A percentile compares a stretch with the other conserved stretches of the same genome.
These are phyloP conservation scores for Mesitornis unicolor DNA, from an alignment of 2,113 vertebrate genomes.

Conservation along the genomic window DNA sequence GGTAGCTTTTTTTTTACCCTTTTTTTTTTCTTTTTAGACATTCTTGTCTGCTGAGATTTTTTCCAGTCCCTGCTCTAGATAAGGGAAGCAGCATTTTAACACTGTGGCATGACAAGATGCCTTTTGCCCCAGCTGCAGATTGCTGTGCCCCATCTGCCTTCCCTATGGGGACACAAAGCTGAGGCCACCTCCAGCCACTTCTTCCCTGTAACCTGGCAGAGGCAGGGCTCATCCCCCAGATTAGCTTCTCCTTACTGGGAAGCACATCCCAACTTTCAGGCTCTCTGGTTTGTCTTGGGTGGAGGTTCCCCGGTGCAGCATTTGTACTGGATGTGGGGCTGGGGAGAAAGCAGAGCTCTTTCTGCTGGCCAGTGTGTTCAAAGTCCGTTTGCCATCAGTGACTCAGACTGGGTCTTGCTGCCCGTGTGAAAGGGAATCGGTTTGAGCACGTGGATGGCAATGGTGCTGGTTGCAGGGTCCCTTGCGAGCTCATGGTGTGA, in stretches of 20 bases:
- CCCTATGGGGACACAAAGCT: neutral
- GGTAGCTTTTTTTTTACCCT: fast-evolving
- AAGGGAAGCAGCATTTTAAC: neutral
- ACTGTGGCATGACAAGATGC: fast-evolving
- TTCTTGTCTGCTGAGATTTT: neutral
- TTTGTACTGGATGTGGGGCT: neutral
- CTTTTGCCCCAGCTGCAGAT: neutral
- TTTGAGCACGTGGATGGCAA: neutral
- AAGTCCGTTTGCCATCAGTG: neutral
- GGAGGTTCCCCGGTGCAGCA: fast-evolving
- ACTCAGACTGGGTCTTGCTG: fast-evolving
- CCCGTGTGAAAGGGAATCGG: neutral
- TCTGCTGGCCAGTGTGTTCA: neutral
- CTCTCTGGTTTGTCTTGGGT: neutral
- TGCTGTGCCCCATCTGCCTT: neutral
- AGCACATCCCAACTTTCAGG: neutral
- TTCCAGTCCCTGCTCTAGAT: neutral
- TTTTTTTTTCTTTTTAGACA: neutral
- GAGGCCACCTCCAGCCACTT: fast-evolving
- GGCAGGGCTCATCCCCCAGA: neutral
- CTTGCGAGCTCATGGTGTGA: neutral
- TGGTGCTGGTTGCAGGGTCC: neutral
- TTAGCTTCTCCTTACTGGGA: neutral
- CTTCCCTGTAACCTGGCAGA: neutral
- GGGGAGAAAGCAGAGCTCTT: neutral